A percentile compares a stretch with the other conserved stretches of the same genome.
phyloP scores from a whole-genome alignment of 2,888 invertebrate species.

The Zele albiditarsus region DNA sequence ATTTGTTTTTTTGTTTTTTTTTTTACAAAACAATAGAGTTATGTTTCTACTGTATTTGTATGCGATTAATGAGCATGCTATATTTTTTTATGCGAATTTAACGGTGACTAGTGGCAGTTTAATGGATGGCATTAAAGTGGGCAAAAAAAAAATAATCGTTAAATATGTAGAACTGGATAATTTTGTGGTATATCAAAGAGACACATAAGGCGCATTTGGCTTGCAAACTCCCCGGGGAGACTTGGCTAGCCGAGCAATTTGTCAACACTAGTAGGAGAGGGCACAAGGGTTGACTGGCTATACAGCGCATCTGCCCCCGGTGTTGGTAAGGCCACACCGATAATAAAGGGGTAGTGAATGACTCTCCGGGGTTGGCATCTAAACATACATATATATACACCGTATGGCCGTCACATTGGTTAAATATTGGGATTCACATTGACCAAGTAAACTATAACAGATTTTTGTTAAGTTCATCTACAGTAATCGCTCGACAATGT shows the following conservation, averaged over 20 bases:
- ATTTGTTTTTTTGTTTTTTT: background rate
- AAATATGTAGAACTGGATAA: constrained; percentile 33
- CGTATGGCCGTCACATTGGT: constrained; percentile 60
- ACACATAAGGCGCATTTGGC: constrained; percentile 46
- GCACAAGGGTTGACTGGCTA: constrained; percentile 67
- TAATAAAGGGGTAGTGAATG: constrained; percentile 71
- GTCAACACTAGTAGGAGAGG: constrained; percentile 71
- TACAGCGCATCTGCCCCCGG: constrained; percentile 69
- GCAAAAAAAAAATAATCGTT: constrained; percentile 15
- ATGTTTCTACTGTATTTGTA: background rate
- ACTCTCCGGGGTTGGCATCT: constrained; percentile 58
- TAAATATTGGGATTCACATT: constrained; percentile 67
- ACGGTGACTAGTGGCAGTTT: background rate
- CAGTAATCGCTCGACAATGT: constrained; percentile 9
- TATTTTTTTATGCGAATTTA: background rate
- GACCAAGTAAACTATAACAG: constrained; percentile 54
- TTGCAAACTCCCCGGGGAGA: constrained; percentile 60
- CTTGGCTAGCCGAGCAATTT: constrained; percentile 72
- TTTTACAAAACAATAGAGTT: background rate
- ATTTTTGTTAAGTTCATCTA: constrained; percentile 49
- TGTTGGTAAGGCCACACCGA: constrained; percentile 54
- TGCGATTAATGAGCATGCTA: background rate
- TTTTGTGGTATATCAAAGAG: constrained; percentile 44
- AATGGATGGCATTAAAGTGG: constrained; percentile 3
- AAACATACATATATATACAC: constrained; percentile 42